Conservation (phyloP, 2,888 invertebrate species). For the Calliphora vomitoria region DNA sequence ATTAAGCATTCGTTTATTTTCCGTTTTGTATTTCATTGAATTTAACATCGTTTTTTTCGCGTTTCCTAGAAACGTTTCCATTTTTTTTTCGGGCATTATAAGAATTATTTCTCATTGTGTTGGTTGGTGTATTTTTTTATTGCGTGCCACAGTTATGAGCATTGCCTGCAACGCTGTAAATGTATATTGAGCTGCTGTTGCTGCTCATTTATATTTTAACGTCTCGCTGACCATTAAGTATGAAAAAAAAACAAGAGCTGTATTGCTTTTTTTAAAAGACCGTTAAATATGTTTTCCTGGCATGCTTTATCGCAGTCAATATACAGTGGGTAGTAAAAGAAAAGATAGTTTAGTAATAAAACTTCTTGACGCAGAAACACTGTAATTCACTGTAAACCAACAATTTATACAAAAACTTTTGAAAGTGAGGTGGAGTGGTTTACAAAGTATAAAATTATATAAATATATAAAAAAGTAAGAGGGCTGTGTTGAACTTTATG, state of each 20-base stretch:
- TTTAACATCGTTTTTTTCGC: conserved; percentile 37
- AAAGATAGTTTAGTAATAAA: neutral
- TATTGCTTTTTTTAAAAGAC: conserved; percentile 13
- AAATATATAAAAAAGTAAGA: too few species aligned
- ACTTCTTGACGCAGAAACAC: too few species aligned
- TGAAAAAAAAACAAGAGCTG: conserved; percentile 5
- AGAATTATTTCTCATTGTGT: conserved; percentile 29
- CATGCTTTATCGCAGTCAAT: neutral
- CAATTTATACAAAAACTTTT: too few species aligned
- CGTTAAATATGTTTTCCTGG: conserved; percentile 52
- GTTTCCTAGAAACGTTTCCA: conserved; percentile 24
- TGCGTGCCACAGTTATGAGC: conserved; percentile 13
- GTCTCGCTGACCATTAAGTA: conserved; percentile 49
- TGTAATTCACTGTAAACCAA: too few species aligned
- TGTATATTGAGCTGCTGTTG: conserved; percentile 19
- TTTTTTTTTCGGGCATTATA: neutral
- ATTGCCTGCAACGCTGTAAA: conserved; percentile 1
- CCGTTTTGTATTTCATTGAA: conserved; percentile 34
- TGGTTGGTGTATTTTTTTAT: neutral
- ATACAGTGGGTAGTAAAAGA: neutral
- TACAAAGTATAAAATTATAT: too few species aligned
- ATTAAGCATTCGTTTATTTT: conserved; percentile 32
- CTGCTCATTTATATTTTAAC: conserved; percentile 59
- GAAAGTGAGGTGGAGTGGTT: too few species aligned
- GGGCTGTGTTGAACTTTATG: too few species aligned